Conservation (phyloP, 2,888 invertebrate species). For the Cephus nigrinus region DNA sequence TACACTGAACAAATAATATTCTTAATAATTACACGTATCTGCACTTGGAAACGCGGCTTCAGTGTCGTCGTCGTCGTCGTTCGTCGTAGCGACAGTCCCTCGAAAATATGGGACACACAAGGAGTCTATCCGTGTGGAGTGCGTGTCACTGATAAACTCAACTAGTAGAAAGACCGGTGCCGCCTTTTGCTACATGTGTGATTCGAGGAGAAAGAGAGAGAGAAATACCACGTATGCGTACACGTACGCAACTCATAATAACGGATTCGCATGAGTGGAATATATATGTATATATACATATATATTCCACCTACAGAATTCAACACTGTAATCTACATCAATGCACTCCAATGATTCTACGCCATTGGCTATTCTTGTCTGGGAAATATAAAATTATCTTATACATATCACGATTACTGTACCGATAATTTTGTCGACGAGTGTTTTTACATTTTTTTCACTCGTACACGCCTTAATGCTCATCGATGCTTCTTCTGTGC, state of each 20-base stretch:
- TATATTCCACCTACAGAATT: neutral
- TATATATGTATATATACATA: neutral
- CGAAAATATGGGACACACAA: conserved; percentile 6
- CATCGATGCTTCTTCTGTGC: neutral
- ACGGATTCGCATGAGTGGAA: neutral
- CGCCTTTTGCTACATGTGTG: neutral
- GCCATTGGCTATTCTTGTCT: neutral
- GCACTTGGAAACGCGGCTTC: neutral
- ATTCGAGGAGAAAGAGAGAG: neutral
- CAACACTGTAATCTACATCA: neutral
- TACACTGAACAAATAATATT: neutral
- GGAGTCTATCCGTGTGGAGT: neutral
- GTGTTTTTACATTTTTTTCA: neutral
- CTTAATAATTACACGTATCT: neutral
- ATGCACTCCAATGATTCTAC: neutral
- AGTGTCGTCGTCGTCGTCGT: neutral
- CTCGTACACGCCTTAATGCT: neutral
- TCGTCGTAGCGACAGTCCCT: neutral
- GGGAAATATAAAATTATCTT: neutral
- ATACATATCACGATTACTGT: neutral
- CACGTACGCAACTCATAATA: conserved; percentile 1
- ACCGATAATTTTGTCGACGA: neutral
- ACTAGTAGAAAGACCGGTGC: neutral
- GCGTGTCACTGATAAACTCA: conserved; percentile 4
- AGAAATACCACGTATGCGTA: conserved; percentile 12